Base-by-base conservation (phyloP, 2,888 invertebrate genomes). In the Eledona agricola region DNA sequence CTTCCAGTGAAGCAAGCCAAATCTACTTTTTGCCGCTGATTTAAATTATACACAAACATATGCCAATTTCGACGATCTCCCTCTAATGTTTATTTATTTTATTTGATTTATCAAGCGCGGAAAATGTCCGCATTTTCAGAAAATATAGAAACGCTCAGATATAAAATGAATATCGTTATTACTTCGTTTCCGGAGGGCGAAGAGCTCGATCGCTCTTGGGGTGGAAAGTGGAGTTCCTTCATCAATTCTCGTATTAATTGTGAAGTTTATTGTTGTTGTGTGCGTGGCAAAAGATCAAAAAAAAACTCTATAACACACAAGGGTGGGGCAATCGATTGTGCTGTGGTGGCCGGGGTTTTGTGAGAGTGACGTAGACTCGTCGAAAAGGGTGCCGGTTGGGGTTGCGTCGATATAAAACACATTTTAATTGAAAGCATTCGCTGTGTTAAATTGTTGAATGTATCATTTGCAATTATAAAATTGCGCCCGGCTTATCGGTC, bases 301-400 rank as follows among this genome's bases (percentile, higher is more conserved):
- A 37, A 40, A 19, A 31, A 29, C 38, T 46, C 38, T 42, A 42
- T 53, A 47, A 45, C 29, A 51, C 45, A 29, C 37, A 53, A 53
- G 47, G 53, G 53, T 47, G 53, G 53, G 42, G 47, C 53, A 53
- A 53, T 53, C 53, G 53, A 53, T 53, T 53, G 46, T 53, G 53
- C 53, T 37, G 45, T 34, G 37, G 38, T 31, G 32, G 53, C 47
- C 34, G 47, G 53, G 47, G 13, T 20, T 45, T 46, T 23, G 51
- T 46, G 40, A 47, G 47, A 34, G 34, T 47, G 53, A 53, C 46
- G 53, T 45, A 38, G 51, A 34, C 32, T 43, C 42, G 25, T 31
- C 38, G 25, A 46, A 28, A 51, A 35, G 43, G 26, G 25, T n/a
- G n/a, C n/a, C n/a, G n/a, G n/a, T n/a, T n/a, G n/a, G n/a, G n/a